Percentiles rank a stretch among this genome's conserved stretches.
phyloP scores from a whole-genome alignment of 2,888 invertebrate genomes.

The Aplocera efformata region DNA sequence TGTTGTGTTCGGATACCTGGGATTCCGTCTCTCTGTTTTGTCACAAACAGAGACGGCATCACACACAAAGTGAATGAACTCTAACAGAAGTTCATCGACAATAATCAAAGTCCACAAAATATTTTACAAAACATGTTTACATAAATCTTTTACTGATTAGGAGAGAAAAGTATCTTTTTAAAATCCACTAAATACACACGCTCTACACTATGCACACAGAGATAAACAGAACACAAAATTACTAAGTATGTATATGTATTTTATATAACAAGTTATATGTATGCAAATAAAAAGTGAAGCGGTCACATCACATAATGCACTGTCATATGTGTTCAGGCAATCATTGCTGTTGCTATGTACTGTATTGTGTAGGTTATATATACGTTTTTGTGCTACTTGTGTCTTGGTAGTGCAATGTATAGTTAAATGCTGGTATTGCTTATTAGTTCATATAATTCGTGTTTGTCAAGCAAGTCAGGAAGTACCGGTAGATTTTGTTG shows the following conservation, averaged over 20 bases:
- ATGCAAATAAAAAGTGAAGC: conserved; percentile 49
- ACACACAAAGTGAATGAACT: no score
- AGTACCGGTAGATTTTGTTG: no score
- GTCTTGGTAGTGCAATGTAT: conserved; percentile 15
- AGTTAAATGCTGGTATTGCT: neutral
- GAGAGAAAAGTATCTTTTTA: no score
- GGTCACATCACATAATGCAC: conserved; percentile 52
- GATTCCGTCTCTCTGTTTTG: no score
- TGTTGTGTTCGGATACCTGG: no score
- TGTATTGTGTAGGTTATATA: conserved; percentile 19
- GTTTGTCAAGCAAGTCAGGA: no score
- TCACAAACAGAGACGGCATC: no score
- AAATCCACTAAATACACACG: conserved; percentile 35
- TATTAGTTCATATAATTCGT: no score
- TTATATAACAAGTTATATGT: conserved; percentile 16
- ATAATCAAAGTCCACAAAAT: no score
- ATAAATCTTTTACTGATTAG: no score
- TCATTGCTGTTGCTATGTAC: conserved; percentile 27
- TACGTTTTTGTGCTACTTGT: conserved; percentile 40
- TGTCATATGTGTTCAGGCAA: conserved; percentile 42
- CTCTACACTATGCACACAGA: conserved; percentile 71
- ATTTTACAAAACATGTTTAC: no score
- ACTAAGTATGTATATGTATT: conserved; percentile 13
- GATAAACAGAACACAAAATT: conserved; percentile 53
- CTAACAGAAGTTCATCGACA: no score